Evolutionary conservation across 2,888 invertebrate species (phyloP), one percentile per base, ranked within the genome.

Genomic region (Patella caerulea): DNA sequence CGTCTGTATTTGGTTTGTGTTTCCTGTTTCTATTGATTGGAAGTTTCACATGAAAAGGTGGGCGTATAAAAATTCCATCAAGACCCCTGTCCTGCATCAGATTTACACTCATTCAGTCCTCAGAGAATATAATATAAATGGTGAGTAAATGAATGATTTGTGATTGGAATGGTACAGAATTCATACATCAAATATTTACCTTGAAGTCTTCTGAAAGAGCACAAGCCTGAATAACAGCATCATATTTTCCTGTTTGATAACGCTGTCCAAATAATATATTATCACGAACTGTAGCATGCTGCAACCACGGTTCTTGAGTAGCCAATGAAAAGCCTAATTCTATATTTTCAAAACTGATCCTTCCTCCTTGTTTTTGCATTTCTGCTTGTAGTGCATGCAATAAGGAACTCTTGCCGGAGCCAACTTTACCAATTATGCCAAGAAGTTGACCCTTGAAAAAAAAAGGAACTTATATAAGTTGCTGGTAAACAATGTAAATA

Each of bases 221-320:
- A 90, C 98, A 98, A 0, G 96, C 96, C 85, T 95, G 94, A 15
- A 99, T 88, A 0, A 98, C 95, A 2, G 93, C 92, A 85, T 94
- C 94, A 91, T 98, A 99, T 90, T 94, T 95, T 15, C 93, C 93
- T 79, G 95, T 94, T 88, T 97, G 95, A 85, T 95, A 97, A 0
- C 94, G 93, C 86, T 94, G 94, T 0, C 98, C 98, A 93, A 98
- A 98, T 56, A 98, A 93, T 84, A 99, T 97, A 91, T 99, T 99
- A 78, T 98, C 97, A 74, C 96, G 94, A 72, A 99, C 94, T 0
- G 97, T 96, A 59, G 96, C 97, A 74, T 96, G 94, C 87, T 98
- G 96, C 73, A 99, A 93, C 98, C 98, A 99, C 0, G 97, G 94
- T 83, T 95, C 95, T 93, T 99, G 98, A 17, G 87, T 82, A 0